Evolutionary conservation across 1,140 invertebrate species (phyloP), one percentile per base, ranked within the genome.

Genomic region (Drosophila virilis): DNA sequence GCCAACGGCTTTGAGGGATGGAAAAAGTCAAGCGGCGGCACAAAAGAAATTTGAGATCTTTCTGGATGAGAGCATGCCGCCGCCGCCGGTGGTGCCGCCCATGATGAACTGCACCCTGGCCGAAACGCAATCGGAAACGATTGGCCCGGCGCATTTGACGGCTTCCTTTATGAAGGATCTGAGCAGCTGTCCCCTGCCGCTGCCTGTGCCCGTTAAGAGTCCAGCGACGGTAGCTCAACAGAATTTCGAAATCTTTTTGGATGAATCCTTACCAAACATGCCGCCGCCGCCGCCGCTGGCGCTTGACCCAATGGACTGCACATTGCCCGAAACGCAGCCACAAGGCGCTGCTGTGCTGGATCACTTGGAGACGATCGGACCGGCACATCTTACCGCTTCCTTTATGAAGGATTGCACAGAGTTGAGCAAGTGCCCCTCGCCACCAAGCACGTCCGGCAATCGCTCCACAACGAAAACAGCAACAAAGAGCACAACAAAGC

Each of bases 381-480:
- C 64, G 10, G 66, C 66, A 0, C 72, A 75, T 37, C 33, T 79
- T 7, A 77, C 76, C 8, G 70, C 77, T 8, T 85, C 88, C 2
- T 91, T 83, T 46, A 83, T 89, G 74, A 85, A 89, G 45, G 84
- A 82, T 54, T 89, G 73, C 52, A 74, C 73, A 7, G 82, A 78
- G 37, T 51, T 90, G 37, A 70, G 66, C 51, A 74, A 62, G 17
- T 57, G 70, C 12, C 48, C 71, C 4, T 46, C 68, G 15, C 35
- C 46, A 6, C 12, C 43, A 5, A 1, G 28, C 42, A 8, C 15
- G 12, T 10, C 12, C 38, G 46, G 8, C n/a, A 54, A 17, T 22
- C 33, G 13, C 33, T 33, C 55, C 40, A 17, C 38, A 28, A 32
- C 48, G n/a, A 1, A 12, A 50, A 2, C 40, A 10, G n/a, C 4